A percentile compares a stretch with the other conserved stretches of the same genome.
phyloP scores from a whole-genome alignment of 2,113 vertebrate genomes.

The Chionomys nivalis region DNA sequence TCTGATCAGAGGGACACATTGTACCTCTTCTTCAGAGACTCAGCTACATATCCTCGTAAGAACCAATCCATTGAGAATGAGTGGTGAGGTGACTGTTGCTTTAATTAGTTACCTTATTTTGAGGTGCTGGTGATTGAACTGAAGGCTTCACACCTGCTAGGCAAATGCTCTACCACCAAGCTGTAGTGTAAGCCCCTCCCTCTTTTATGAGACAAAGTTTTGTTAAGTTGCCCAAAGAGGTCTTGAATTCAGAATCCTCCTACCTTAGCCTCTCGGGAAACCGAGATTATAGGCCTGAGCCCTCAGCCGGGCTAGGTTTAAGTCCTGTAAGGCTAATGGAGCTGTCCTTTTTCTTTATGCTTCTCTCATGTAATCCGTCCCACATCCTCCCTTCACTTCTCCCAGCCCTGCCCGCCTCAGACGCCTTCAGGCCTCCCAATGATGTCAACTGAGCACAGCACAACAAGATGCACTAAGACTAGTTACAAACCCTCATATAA shows the following conservation, averaged over 20 bases:
- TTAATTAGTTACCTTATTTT: neutral
- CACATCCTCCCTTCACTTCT: neutral
- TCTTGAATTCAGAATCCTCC: neutral
- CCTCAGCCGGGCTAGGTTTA: neutral
- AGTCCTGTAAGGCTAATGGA: neutral
- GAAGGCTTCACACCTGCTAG: neutral
- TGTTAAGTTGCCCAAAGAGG: neutral
- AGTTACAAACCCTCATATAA: neutral
- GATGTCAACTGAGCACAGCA: neutral
- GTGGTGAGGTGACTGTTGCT: neutral
- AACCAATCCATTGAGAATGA: neutral
- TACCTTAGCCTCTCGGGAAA: neutral
- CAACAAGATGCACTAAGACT: neutral
- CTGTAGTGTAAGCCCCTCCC: neutral
- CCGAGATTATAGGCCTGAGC: neutral
- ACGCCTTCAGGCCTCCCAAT: neutral
- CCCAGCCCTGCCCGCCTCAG: neutral
- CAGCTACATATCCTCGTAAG: neutral
- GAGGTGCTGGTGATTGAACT: neutral
- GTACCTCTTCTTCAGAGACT: neutral
- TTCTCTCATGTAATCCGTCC: neutral
- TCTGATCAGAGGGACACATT: neutral
- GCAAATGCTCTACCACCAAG: neutral
- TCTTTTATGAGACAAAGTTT: neutral
- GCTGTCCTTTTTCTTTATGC: neutral